Evolutionary conservation across 2,797 vertebrate species (phyloP).

Genomic region (Tiaroga cobitis): DNA sequence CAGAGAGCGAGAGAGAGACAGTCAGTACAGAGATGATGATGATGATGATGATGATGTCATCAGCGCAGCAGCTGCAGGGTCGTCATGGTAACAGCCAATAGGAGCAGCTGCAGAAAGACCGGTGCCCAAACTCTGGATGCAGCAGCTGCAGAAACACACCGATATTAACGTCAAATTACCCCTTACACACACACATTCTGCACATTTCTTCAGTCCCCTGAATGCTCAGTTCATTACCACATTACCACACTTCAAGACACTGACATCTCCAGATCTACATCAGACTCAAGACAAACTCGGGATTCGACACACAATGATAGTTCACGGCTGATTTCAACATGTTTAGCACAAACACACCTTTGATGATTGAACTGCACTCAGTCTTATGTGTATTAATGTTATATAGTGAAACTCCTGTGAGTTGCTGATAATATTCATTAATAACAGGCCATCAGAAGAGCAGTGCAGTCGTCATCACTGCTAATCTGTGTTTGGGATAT

Average conservation of each 20-base stretch:
- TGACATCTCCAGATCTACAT: too few relatives aligned
- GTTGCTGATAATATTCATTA: too few relatives aligned
- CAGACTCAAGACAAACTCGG: not conserved
- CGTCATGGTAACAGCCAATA: conserved; percentile 43
- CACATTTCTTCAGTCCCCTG: too few relatives aligned
- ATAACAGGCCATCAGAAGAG: too few relatives aligned
- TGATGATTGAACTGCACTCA: not conserved
- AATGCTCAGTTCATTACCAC: too few relatives aligned
- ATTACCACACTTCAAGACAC: too few relatives aligned
- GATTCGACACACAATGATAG: not conserved
- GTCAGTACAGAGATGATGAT: too few relatives aligned
- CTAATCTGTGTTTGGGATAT: too few relatives aligned
- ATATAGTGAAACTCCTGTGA: too few relatives aligned
- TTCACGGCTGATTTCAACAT: not conserved
- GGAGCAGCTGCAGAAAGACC: conserved; percentile 23
- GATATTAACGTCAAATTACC: not conserved
- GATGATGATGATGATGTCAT: conserved; percentile 17
- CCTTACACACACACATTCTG: not conserved
- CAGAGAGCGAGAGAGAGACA: not conserved
- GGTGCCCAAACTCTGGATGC: conserved; percentile 27
- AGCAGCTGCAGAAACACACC: conserved; percentile 29
- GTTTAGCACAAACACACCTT: too few relatives aligned
- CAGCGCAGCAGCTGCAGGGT: conserved; percentile 30
- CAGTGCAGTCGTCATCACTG: too few relatives aligned
- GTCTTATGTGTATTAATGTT: too few relatives aligned